phyloP scores from a whole-genome alignment of 1,140 invertebrate genomes.

The Nephila pilipes region DNA sequence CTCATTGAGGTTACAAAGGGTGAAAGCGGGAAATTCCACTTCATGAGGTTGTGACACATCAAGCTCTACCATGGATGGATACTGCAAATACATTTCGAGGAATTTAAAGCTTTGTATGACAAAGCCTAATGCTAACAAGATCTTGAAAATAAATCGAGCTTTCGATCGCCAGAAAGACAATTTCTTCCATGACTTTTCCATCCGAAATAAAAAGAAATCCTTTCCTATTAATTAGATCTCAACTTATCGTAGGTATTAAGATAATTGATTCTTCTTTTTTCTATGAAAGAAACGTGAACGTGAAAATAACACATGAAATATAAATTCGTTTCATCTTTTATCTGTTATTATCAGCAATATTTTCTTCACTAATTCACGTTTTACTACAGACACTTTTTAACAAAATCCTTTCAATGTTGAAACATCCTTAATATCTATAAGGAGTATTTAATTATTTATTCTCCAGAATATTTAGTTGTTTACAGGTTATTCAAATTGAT shows the following conservation, averaged over 20 bases:
- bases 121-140: slow-evolving; percentile 48
- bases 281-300: too few relatives aligned
- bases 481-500: too few relatives aligned
- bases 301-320: background rate
- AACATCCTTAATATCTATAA: too few relatives aligned
- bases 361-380: background rate
- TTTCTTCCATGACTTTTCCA: slow-evolving; percentile 5
- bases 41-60: slow-evolving; percentile 83
- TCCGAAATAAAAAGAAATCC: background rate
- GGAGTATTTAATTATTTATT: too few relatives aligned
- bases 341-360: background rate
- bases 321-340: background rate
- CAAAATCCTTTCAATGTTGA: too few relatives aligned
- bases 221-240: too few relatives aligned
- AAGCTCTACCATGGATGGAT: slow-evolving; percentile 52
- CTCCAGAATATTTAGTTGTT: too few relatives aligned
- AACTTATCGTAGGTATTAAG: too few relatives aligned
- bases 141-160: slow-evolving; percentile 36
- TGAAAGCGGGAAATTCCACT: slow-evolving; percentile 81
- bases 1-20: slow-evolving; percentile 71
- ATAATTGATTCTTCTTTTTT: too few relatives aligned
- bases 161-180: slow-evolving; percentile 29
- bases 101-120: slow-evolving; percentile 34
- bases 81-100: slow-evolving; percentile 55
- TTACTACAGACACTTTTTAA: too few relatives aligned